Conservation (phyloP, 2,888 invertebrate species). For the Deroplatys truncata region DNA sequence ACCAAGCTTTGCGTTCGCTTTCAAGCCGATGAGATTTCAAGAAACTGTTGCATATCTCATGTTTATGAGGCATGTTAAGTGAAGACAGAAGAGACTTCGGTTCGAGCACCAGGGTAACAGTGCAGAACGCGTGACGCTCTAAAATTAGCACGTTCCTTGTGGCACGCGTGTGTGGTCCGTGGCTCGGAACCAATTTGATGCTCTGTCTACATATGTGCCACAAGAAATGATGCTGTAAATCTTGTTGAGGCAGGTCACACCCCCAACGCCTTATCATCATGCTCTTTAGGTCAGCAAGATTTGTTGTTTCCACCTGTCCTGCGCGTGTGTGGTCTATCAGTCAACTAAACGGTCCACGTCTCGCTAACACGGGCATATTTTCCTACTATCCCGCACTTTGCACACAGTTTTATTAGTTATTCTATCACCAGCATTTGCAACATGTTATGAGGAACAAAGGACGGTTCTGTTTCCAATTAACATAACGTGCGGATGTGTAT, state of each 20-base stretch:
- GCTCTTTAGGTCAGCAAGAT: background rate
- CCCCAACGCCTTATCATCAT: background rate
- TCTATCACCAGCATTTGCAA: too few species aligned
- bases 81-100: background rate
- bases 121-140: background rate
- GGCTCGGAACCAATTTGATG: constrained; percentile 15
- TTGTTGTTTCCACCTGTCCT: background rate
- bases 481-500: background rate
- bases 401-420: too few species aligned
- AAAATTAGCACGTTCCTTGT: background rate
- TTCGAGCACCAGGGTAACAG: background rate
- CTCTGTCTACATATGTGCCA: background rate
- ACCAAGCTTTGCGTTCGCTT: too few species aligned
- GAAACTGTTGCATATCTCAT: too few species aligned
- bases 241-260: background rate
- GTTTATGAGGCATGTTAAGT: background rate
- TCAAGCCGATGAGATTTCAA: too few species aligned
- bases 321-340: background rate
- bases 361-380: too few species aligned
- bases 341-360: background rate
- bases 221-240: background rate
- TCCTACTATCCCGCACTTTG: too few species aligned
- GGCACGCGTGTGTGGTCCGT: background rate
- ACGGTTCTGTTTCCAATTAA: background rate
- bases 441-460: too few species aligned